Percentiles rank a stretch among this genome's conserved stretches.
phyloP scores from a whole-genome alignment of 2,113 vertebrate species.

The Sinocyclocheilus grahami region DNA sequence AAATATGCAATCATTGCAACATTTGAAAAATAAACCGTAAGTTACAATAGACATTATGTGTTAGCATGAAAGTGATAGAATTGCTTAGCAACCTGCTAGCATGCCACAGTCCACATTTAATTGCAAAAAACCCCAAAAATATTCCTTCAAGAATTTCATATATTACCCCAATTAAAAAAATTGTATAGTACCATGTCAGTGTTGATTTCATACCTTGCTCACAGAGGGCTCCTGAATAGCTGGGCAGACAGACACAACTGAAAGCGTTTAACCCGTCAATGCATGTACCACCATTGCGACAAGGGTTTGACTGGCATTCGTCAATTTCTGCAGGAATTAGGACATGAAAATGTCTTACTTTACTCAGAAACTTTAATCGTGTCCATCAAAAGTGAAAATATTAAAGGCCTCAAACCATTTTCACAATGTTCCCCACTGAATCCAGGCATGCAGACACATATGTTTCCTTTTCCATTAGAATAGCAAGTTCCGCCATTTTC shows the following conservation, averaged over 20 bases:
- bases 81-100: no score
- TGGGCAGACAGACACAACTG: slow-evolving; percentile 90
- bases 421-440: slow-evolving; percentile 86
- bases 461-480: slow-evolving; percentile 71
- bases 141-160: neutral
- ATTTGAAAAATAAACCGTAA: no score
- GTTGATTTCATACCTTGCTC: slow-evolving; percentile 81
- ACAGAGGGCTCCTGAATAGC: slow-evolving; percentile 87
- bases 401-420: slow-evolving; percentile 74
- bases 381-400: neutral
- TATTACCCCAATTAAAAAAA: neutral
- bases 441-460: slow-evolving; percentile 86
- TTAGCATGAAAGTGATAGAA: no score
- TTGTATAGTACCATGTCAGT: neutral
- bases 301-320: slow-evolving; percentile 73
- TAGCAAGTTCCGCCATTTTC: slow-evolving; percentile 87
- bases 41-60: no score
- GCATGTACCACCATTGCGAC: slow-evolving; percentile 91
- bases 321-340: slow-evolving; percentile 80
- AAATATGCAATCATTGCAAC: neutral
- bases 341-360: neutral
- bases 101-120: neutral
- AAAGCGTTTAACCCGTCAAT: slow-evolving; percentile 84
- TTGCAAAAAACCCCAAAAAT: neutral
- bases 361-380: neutral